phyloP scores from a whole-genome alignment of 2,888 invertebrate genomes.

The Dusona sp. region DNA sequence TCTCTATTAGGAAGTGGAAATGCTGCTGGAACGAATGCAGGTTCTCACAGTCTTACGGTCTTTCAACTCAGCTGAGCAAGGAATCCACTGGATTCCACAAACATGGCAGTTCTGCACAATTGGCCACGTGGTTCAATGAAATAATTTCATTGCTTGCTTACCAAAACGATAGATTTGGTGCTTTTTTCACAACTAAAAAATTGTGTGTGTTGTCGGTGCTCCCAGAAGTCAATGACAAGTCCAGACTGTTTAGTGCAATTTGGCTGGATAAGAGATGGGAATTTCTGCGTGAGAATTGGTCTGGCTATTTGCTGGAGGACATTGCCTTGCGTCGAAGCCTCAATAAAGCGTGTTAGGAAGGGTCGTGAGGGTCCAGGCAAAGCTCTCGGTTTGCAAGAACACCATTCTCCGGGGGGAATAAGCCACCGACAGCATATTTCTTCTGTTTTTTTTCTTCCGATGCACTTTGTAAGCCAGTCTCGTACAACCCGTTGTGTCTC shows the following conservation, averaged over 20 bases:
- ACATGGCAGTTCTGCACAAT: not conserved
- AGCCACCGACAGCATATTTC: conserved; percentile 54
- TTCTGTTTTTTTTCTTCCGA: conserved; percentile 61
- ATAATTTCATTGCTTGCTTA: not conserved
- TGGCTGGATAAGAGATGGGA: not conserved
- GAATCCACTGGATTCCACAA: not conserved
- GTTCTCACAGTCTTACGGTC: conserved; percentile 41
- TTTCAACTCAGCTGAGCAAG: not conserved
- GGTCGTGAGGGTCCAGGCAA: conserved; percentile 24
- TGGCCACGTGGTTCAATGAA: not conserved
- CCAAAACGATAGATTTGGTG: not conserved
- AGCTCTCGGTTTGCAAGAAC: conserved; percentile 18
- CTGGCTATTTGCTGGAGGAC: not conserved
- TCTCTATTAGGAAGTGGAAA: conserved; percentile 43
- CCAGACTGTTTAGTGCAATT: conserved; percentile 5
- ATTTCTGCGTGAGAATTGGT: conserved; percentile 5
- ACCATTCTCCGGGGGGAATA: conserved; percentile 48
- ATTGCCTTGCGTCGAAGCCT: conserved; percentile 6
- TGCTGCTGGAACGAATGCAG: conserved; percentile 33
- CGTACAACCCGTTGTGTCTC: conserved; percentile 68
- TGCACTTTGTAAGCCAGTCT: conserved; percentile 76
- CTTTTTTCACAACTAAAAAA: not conserved
- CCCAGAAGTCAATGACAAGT: not conserved
- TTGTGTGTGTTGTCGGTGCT: not conserved
- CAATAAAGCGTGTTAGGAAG: conserved; percentile 30